These are phyloP conservation scores for Mechanitis messenoides DNA, from an alignment of 2,888 invertebrate genomes.

Conservation along the genomic window DNA sequence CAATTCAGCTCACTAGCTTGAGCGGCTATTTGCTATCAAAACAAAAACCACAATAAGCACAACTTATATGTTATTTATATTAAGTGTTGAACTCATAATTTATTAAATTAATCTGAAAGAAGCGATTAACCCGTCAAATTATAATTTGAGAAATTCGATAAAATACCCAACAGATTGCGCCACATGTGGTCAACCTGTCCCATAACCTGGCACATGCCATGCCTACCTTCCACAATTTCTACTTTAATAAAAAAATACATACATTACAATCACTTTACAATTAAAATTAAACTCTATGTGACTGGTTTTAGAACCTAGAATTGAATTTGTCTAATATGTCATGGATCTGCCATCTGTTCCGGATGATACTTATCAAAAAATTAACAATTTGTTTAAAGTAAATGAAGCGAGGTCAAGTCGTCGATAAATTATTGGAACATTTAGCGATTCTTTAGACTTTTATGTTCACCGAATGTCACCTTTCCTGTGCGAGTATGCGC, in stretches of 20 bases:
- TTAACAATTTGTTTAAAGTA: constrained; percentile 77
- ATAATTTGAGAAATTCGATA: constrained; percentile 61
- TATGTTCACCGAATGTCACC: constrained; percentile 73
- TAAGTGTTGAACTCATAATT: constrained; percentile 43
- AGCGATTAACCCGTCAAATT: constrained; percentile 57
- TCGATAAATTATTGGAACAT: constrained; percentile 69
- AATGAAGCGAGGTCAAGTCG: constrained; percentile 70
- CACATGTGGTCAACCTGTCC: constrained; percentile 76
- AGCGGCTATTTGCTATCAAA: constrained; percentile 17
- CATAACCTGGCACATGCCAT: constrained; percentile 74
- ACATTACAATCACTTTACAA: constrained; percentile 31
- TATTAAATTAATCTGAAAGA: constrained; percentile 56
- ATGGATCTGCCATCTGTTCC: constrained; percentile 66
- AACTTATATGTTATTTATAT: constrained; percentile 46
- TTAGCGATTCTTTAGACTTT: constrained; percentile 62
- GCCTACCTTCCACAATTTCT: constrained; percentile 68
- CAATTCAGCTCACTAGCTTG: constrained; percentile 23
- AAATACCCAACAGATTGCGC: constrained; percentile 67
- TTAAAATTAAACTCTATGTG: constrained; percentile 29
- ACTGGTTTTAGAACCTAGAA: constrained; percentile 27
- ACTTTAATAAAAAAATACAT: constrained; percentile 56
- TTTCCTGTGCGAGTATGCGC: constrained; percentile 57
- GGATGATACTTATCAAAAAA: constrained; percentile 75
- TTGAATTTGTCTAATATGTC: constrained; percentile 26
- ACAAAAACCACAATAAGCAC: constrained; percentile 21